Percentiles rank a stretch among this genome's conserved stretches.
Evolutionary conservation across 1,140 invertebrate species (phyloP).

Genomic region (Plodia interpunctella): DNA sequence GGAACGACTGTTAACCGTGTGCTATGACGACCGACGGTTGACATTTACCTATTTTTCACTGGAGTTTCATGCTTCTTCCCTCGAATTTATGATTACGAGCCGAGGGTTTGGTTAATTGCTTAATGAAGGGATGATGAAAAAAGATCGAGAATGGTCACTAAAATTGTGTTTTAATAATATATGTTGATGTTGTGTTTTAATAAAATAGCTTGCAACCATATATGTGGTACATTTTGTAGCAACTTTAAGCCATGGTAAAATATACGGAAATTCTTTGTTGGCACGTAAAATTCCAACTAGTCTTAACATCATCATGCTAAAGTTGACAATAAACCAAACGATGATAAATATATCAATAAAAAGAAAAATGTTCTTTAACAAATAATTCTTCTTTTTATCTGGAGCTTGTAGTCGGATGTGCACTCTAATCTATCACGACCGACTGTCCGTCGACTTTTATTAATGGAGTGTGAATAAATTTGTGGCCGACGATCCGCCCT

Average conservation of each 20-base stretch:
- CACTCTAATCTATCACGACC: conserved; percentile 45
- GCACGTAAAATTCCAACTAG: not conserved
- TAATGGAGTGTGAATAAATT: conserved; percentile 62
- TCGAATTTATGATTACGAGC: not conserved
- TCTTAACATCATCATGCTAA: not conserved
- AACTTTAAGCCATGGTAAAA: no score
- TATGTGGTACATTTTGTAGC: no score
- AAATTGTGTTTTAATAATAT: no score
- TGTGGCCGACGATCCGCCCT: conserved; percentile 32
- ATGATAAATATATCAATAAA: not conserved
- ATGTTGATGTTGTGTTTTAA: no score
- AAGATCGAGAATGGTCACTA: not conserved
- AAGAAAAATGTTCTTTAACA: not conserved
- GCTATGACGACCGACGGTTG: conserved; percentile 14
- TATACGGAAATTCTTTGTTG: no score
- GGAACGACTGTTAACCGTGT: conserved; percentile 29
- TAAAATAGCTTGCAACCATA: no score
- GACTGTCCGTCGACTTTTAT: conserved; percentile 42
- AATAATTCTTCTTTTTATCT: conserved; percentile 4
- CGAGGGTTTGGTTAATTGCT: not conserved
- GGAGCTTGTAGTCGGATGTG: conserved; percentile 19
- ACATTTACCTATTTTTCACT: conserved; percentile 17
- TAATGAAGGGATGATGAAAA: not conserved
- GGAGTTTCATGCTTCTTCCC: not conserved
- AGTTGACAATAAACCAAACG: no score